phyloP scores from a whole-genome alignment of 2,113 vertebrate genomes.

The Andinoacara biseriatus region DNA sequence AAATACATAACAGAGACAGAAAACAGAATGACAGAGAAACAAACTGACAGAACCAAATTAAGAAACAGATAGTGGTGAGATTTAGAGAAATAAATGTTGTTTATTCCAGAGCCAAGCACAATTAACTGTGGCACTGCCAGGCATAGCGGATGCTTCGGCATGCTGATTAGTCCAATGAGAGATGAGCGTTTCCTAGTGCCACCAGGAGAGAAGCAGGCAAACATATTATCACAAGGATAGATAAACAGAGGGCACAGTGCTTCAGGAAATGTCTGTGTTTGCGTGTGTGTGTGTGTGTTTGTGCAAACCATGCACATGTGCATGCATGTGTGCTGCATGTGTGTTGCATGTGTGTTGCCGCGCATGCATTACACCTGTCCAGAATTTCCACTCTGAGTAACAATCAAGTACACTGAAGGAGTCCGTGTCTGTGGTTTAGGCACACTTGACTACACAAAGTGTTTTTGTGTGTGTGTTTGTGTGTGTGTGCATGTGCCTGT shows the following conservation, averaged over 20 bases:
- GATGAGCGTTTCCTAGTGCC: conserved; percentile 72
- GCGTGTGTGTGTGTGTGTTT: neutral
- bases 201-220: conserved; percentile 62
- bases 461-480: neutral
- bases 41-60: conserved; percentile 61
- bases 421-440: conserved; percentile 5
- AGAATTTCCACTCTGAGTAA: neutral
- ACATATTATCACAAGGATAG: conserved; percentile 68
- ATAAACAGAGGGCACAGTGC: conserved; percentile 63
- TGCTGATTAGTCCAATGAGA: conserved; percentile 79
- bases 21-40: conserved; percentile 21
- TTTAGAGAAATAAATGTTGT: conserved; percentile 73
- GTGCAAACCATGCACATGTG: neutral
- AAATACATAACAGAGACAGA: neutral
- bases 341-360: conserved; percentile 1
- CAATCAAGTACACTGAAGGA: conserved; percentile 8
- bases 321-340: neutral
- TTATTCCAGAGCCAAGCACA: conserved; percentile 76
- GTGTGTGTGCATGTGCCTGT: neutral
- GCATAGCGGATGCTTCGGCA: conserved; percentile 69
- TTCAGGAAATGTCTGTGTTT: conserved; percentile 27
- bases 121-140: conserved; percentile 79
- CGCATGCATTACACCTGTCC: conserved; percentile 28
- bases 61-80: conserved; percentile 64
- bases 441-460: neutral